Base-by-base conservation (phyloP, 2,113 vertebrate species). In the Brachyhypopomus occidentalis region DNA sequence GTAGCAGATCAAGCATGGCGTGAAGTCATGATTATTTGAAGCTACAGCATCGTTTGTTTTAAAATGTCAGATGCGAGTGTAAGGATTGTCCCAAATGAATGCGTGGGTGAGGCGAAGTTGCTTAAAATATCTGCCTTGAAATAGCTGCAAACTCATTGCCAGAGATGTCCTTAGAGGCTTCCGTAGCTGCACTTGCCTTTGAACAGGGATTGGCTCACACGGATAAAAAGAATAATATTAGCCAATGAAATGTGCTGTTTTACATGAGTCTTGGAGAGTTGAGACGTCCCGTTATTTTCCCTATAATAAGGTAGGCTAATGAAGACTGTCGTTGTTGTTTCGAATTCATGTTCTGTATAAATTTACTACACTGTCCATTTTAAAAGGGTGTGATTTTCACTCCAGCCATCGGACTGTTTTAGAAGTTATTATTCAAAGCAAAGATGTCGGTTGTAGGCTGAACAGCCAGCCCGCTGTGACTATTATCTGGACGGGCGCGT, bases 231-330 rank as follows among this genome's bases (percentile, higher is more conserved):
- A 78, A 84, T 63, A 59, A 74, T 71, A 7, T 64, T 20, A 84
- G 70, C 85, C 83, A 84, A 86, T 86, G 38, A 55, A 3, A 80
- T 56, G 69, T 6, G 38, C 34, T n/a, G 76, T 77, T 84, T 77
- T 77, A 17, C 48, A 80, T 80, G 77, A 38, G 23, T 19, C 45
- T 8, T 22, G 23, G 16, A 59, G 72, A 70, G 59, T 73, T 62
- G 38, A 67, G 11, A 5, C 56, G 12, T 3, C 17, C 11, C 38
- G 70, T 75, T 79, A 67, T 11, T 48, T 9, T 69, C 25, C 19
- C 59, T 71, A 76, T 60, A 70, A 73, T 27, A 59, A 41, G 20
- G 12, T 30, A 48, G 20, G 23, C 27, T 22, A 52, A 14, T 14
- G 45, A 14, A 9, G 45, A 14, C 11, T 14, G 45, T 11, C 2